Evolutionary conservation across 2,797 vertebrate genomes (phyloP).

Genomic region (Urosaurus nigricauda): DNA sequence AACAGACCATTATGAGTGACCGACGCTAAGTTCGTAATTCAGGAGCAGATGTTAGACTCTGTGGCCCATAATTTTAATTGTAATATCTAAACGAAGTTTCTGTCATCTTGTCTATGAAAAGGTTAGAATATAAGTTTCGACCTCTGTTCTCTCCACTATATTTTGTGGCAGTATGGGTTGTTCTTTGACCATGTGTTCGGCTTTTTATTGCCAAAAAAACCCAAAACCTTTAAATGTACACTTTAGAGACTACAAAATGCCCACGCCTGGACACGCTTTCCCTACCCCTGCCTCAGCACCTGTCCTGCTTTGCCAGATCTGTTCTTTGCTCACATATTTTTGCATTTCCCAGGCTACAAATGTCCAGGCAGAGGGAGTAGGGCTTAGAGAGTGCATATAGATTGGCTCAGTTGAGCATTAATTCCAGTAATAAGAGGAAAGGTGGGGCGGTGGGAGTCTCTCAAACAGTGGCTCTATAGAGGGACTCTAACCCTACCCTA

Average conservation of each 20-base stretch:
- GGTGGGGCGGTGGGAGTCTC: background rate
- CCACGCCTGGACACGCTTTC: no score
- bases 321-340: background rate
- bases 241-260: no score
- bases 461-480: background rate
- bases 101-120: background rate
- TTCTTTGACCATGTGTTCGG: no score
- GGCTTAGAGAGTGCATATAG: background rate
- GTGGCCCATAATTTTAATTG: background rate
- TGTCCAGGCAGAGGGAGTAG: no score
- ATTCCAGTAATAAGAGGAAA: background rate
- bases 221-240: no score
- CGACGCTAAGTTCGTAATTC: background rate
- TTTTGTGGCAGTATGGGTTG: no score
- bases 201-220: no score
- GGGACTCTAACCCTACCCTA: background rate
- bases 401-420: background rate
- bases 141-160: no score
- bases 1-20: background rate
- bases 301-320: background rate
- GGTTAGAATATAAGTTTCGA: background rate
- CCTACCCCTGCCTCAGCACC: no score
- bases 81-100: background rate
- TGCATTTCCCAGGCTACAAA: background rate
- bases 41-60: background rate